A percentile compares a stretch with the other conserved stretches of the same genome.
phyloP scores from a whole-genome alignment of 1,140 invertebrate species.

The Arctopsyche grandis region DNA sequence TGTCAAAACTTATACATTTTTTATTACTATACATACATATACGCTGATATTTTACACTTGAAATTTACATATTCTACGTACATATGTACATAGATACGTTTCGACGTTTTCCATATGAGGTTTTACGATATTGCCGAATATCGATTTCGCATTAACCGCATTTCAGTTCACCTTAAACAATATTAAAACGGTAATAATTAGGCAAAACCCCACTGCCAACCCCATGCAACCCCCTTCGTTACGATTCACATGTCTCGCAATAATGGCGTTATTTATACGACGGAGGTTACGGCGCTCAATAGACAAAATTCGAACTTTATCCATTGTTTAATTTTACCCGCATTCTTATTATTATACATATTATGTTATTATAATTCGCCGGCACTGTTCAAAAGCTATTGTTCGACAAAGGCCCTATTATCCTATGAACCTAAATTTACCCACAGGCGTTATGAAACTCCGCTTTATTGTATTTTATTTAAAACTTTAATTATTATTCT shows the following conservation, averaged over 20 bases:
- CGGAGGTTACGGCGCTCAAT: not conserved
- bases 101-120: too few species aligned
- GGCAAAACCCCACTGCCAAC: too few species aligned
- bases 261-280: not conserved
- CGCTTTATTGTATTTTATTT: not conserved
- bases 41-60: too few species aligned
- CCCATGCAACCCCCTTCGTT: not conserved
- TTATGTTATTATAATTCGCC: not conserved
- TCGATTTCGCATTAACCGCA: constrained; percentile 21
- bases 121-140: constrained; percentile 13
- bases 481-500: not conserved
- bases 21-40: too few species aligned
- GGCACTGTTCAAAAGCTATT: not conserved
- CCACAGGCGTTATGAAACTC: too few species aligned
- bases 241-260: not conserved
- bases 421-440: not conserved
- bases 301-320: not conserved
- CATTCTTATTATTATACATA: constrained; percentile 17
- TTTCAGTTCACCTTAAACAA: not conserved
- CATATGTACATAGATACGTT: too few species aligned
- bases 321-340: not conserved
- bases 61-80: too few species aligned
- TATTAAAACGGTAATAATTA: too few species aligned
- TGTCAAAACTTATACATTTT: too few species aligned
- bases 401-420: not conserved